Evolutionary conservation across 2,113 vertebrate species (phyloP), one percentile per base, ranked within the genome.

Genomic region (Promerops cafer): DNA sequence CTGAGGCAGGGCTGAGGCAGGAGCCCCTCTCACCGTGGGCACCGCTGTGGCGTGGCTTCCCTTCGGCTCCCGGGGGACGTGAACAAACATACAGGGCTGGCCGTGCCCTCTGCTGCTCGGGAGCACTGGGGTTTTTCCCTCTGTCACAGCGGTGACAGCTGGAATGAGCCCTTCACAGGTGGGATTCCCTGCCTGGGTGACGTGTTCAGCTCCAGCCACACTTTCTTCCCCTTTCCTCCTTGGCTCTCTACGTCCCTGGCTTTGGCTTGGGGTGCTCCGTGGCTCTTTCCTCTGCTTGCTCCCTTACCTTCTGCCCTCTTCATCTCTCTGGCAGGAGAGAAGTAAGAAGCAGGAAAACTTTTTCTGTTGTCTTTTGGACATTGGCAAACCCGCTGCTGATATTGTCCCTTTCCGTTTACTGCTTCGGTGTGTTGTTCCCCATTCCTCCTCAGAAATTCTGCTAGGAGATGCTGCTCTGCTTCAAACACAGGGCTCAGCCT

Each of bases 191-290:
- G 49, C 35, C 65, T 13, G 30, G 52, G n/a, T 56, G 39, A 56
- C 19, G 4, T 2, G 16, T 33, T 74, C 6, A 8, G 17, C 19
- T 6, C 70, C 65, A 78, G 3, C 37, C 16, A 2, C 0, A 0
- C 31, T 49, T 14, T 7, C 6, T 27, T 45, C 9, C 22, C 39
- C 22, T 76, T 71, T 75, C 52, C 24, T 71, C 31, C 57, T 39
- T 3, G 6, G n/a, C 0, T 5, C 47, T 52, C 12, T 7, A 0
- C 0, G 0, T 53, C 50, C 61, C 42, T 45, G 24, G 56, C 47
- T 61, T 80, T 35, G 54, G 13, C 59, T n/a, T 50, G 44, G 59
- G 33, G 9, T 40, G 40, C 3, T 77, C 69, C 61, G 35, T 1
- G 3, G 16, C 17, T n/a, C 44, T 56, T 71, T 17, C 13, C 17